These are phyloP conservation scores for Geotrypetes seraphini DNA, from an alignment of 2,797 vertebrate genomes.

Conservation along the genomic window DNA sequence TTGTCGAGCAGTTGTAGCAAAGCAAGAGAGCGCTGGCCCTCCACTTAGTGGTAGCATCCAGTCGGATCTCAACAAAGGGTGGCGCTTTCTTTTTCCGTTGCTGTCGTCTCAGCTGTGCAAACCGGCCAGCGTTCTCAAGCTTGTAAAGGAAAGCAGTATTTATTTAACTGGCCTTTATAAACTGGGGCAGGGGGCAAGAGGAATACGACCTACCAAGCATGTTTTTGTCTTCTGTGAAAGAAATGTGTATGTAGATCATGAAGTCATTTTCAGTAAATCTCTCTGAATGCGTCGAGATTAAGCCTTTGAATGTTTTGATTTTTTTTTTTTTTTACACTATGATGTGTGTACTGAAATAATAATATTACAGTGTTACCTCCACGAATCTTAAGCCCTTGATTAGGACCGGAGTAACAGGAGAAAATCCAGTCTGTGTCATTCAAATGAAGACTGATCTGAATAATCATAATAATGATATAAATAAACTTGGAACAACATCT, in stretches of 20 bases:
- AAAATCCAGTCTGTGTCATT: too few species aligned
- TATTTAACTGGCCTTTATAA: slow-evolving; percentile 34
- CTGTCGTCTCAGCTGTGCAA: slow-evolving; percentile 28
- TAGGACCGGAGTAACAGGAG: too few species aligned
- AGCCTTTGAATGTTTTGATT: too few species aligned
- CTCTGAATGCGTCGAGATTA: too few species aligned
- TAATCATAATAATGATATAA: too few species aligned
- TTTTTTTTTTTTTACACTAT: too few species aligned
- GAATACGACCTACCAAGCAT: slow-evolving; percentile 17
- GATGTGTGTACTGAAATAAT: too few species aligned
- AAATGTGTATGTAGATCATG: slow-evolving; percentile 15
- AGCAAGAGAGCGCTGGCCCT: slow-evolving; percentile 31
- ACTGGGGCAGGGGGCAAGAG: slow-evolving; percentile 8
- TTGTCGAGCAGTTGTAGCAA: slow-evolving; percentile 46
- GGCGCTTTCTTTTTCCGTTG: slow-evolving; percentile 34
- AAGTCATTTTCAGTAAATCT: not conserved
- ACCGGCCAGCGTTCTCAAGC: slow-evolving; percentile 22
- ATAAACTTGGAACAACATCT: too few species aligned
- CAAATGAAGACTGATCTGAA: too few species aligned
- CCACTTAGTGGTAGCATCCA: slow-evolving; percentile 29
- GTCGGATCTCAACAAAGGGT: slow-evolving; percentile 45
- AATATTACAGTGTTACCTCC: too few species aligned
- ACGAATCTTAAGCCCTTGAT: too few species aligned
- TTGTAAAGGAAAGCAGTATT: slow-evolving; percentile 31
- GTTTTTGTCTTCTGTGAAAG: slow-evolving; percentile 14